Conservation (phyloP, 2,888 invertebrate genomes). For the Branchipolynoe longqiensis region DNA sequence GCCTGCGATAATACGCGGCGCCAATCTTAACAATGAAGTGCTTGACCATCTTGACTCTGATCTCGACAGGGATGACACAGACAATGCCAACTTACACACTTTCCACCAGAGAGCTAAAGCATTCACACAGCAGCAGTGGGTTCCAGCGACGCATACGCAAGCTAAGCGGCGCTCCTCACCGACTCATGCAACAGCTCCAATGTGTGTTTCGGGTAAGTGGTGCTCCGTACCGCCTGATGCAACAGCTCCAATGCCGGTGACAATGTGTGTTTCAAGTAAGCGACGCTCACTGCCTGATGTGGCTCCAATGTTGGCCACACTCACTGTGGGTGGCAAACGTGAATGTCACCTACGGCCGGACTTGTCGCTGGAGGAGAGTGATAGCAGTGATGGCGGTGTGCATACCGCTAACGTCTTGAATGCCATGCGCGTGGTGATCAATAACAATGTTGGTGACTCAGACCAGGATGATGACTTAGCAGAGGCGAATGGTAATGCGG, state of each 20-base stretch:
- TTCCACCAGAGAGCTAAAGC: neutral
- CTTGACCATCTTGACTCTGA: constrained; percentile 9
- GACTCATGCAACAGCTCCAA: neutral
- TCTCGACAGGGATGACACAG: constrained; percentile 23
- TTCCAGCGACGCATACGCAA: neutral
- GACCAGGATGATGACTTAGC: constrained; percentile 46
- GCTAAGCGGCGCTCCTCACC: neutral
- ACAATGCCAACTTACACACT: neutral
- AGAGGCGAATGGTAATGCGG: constrained; percentile 26
- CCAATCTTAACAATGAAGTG: constrained; percentile 19
- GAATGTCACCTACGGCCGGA: too few species aligned
- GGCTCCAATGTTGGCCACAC: neutral
- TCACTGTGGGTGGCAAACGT: neutral
- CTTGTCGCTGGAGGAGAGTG: neutral
- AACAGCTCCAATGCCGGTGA: neutral
- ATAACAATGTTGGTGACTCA: constrained; percentile 4
- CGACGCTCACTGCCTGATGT: too few species aligned
- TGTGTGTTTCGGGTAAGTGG: too few species aligned
- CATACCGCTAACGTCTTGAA: constrained; percentile 2
- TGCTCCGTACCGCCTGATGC: neutral
- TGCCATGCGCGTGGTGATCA: neutral
- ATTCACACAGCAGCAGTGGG: neutral
- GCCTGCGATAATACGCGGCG: constrained; percentile 46
- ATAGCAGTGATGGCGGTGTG: constrained; percentile 50
- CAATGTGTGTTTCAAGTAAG: too few species aligned